Evolutionary conservation across 35 echinoderm and acorn worm species (phyloP).

Genomic region (Lytechinus pictus): DNA sequence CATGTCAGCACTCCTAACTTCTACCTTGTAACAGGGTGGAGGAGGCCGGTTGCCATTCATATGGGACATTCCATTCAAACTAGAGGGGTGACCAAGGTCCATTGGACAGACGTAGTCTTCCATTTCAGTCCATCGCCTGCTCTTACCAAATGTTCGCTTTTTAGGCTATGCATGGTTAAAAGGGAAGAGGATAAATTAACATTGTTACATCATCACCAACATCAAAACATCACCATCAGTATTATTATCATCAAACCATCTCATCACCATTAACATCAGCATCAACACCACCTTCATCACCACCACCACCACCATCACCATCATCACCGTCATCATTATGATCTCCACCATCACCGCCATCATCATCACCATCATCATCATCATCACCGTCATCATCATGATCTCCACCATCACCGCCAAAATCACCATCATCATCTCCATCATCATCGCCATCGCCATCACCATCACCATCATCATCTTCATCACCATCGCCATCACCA

Average conservation of each 20-base stretch:
- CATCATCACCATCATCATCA: not conserved
- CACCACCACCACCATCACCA: not conserved
- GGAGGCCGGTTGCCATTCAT: slow-evolving; percentile 63
- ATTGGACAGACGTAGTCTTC: slow-evolving; percentile 94
- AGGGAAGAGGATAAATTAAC: not conserved
- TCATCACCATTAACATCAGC: not conserved
- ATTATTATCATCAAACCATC: not conserved
- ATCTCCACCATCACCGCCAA: not conserved
- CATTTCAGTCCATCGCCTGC: slow-evolving; percentile 62
- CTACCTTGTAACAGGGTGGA: slow-evolving; percentile 71
- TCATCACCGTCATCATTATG: not conserved
- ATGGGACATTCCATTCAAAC: slow-evolving; percentile 49
- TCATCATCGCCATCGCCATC: not conserved
- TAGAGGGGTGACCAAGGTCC: slow-evolving; percentile 69
- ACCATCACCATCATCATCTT: not conserved
- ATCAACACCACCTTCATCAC: not conserved
- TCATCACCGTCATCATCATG: not conserved
- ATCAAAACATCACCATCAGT: not conserved
- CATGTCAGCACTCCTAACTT: slow-evolving; percentile 85
- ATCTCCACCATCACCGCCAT: not conserved
- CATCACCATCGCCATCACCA: not conserved
- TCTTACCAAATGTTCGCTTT: slow-evolving; percentile 71
- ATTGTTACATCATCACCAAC: not conserved
- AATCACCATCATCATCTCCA: not conserved
- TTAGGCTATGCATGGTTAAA: slow-evolving; percentile 71